These are phyloP conservation scores for Silurus glanis DNA, from an alignment of 2,113 vertebrate species.

Conservation along the genomic window DNA sequence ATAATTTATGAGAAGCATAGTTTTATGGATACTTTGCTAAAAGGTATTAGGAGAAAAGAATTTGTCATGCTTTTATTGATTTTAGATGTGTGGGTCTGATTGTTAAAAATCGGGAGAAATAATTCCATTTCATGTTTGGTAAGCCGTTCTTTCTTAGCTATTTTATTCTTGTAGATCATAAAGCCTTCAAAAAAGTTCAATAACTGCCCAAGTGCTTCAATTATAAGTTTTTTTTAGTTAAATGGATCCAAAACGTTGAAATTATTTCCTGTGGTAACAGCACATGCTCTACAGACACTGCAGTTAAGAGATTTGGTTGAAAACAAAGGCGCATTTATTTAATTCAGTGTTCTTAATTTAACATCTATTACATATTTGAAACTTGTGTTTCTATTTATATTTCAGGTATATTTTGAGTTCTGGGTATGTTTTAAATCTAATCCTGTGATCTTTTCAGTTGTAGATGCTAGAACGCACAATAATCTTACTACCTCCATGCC, in stretches of 20 bases:
- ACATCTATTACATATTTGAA: background rate
- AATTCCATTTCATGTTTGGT: background rate
- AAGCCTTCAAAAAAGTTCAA: background rate
- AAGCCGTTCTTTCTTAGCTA: background rate
- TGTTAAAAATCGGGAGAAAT: background rate
- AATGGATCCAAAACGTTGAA: background rate
- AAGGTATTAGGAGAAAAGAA: background rate
- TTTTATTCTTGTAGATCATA: background rate
- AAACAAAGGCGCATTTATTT: background rate
- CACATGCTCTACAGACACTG: background rate
- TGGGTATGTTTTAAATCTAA: background rate
- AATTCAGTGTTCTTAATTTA: background rate
- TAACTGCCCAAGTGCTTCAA: background rate
- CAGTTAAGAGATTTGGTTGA: background rate
- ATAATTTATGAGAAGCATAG: background rate
- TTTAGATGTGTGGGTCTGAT: background rate
- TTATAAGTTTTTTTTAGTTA: background rate
- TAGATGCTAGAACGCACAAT: conserved; percentile 14
- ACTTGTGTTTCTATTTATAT: background rate
- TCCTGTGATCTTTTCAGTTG: conserved; percentile 10
- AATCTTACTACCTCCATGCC: conserved; percentile 3
- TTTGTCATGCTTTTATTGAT: background rate
- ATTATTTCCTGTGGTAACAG: background rate
- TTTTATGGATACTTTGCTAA: conserved; percentile 14
- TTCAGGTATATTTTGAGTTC: background rate